Base-by-base conservation (phyloP, 2,888 invertebrate species). In the Thera obeliscata region DNA sequence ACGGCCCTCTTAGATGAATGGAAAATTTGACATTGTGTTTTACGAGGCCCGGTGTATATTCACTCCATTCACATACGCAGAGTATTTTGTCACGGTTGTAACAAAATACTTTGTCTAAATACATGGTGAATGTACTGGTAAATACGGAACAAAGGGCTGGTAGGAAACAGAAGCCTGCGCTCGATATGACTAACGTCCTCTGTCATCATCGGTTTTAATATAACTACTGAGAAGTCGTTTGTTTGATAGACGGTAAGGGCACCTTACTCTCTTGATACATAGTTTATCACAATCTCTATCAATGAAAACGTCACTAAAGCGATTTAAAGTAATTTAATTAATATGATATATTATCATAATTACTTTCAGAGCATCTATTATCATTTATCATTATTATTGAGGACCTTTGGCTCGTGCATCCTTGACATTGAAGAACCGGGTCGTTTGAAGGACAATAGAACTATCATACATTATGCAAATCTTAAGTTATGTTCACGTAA, bases 1-100 rank as follows among this genome's bases (percentile, higher is more conserved):
- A 52, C 78, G 56, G 61, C 66, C 60, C 69, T 49, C 62, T 71
- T 71, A 76, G 76, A 81, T 84, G 83, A 89, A 87, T 86, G 86
- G 83, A 85, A 81, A 79, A 82, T 85, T 83, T 82, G 82, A 83
- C 85, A 86, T 84, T 85, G 84, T 71, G 50, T 70, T 70, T 61
- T 56, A 67, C 67, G 59, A 66, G 41, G 76, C 73, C 69, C 35
- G n/a, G 54, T 56, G 59, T 58, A 48, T 64, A 56, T 61, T 61
- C 54, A 66, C 33, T 57, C 46, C 56, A 48, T 61, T 57, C 56
- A 65, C 35, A 64, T 58, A 66, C 66, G 66, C 60, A 33, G n/a
- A 58, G 56, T 22, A 43, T 69, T 73, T 74, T 73, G 71, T 72
- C 74, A 76, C 57, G 46, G 61, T 11, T 38, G 56, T 70, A 63